Evolutionary conservation across 2,113 vertebrate species (phyloP).

Genomic region (Uropsilus gracilis): DNA sequence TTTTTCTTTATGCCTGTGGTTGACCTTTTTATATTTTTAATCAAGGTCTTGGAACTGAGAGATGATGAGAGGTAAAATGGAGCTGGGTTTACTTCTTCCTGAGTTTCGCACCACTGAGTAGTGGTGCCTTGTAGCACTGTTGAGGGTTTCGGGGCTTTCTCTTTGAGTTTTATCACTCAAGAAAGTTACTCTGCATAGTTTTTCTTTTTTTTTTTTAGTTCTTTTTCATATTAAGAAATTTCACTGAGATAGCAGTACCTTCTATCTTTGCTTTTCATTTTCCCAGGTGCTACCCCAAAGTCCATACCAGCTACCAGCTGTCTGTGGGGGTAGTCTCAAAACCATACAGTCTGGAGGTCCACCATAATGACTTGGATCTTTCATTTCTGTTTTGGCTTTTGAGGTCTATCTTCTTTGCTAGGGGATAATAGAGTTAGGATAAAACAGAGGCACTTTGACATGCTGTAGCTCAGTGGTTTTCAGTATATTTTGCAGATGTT

Average conservation of each 20-base stretch:
- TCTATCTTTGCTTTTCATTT: neutral
- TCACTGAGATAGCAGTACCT: neutral
- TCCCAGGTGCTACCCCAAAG: neutral
- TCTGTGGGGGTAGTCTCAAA: neutral
- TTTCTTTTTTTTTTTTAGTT: neutral
- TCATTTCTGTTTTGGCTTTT: neutral
- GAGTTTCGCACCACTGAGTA: neutral
- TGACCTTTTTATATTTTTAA: neutral
- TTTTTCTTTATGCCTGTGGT: neutral
- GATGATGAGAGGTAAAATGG: neutral
- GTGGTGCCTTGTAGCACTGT: neutral
- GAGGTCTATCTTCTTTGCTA: neutral
- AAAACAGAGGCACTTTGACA: neutral
- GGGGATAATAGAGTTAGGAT: neutral
- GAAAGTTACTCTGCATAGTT: neutral
- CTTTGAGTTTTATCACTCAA: neutral
- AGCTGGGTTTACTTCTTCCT: neutral
- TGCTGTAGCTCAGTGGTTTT: neutral
- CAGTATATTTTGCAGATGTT: neutral
- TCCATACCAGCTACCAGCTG: rapidly evolving
- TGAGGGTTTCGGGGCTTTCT: neutral
- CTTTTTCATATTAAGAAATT: neutral
- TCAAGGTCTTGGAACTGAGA: neutral
- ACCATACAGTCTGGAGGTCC: neutral
- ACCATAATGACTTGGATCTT: neutral